A percentile compares a stretch with the other conserved stretches of the same genome.
Evolutionary conservation across 2,888 invertebrate species (phyloP).

Genomic region (Geotrupes spiniger): DNA sequence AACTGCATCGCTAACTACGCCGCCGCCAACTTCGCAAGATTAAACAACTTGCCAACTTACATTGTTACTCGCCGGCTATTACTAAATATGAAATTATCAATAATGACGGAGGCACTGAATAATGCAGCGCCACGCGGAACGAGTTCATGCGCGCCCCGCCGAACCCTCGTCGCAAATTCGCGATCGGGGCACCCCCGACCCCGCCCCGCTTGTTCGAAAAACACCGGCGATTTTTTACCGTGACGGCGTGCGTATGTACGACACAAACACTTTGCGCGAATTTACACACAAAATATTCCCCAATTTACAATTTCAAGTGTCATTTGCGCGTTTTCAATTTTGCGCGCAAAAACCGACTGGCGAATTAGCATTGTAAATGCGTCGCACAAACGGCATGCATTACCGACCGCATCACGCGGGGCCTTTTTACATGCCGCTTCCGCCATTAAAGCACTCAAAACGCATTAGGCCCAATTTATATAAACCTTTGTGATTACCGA

Average conservation of each 20-base stretch:
- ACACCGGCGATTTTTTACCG: too few species aligned
- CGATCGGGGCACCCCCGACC: too few species aligned
- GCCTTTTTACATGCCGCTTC: conserved; percentile 2
- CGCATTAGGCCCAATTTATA: conserved; percentile 9
- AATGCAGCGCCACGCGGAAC: too few species aligned
- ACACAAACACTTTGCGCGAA: conserved; percentile 3
- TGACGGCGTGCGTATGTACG: too few species aligned
- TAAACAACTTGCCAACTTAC: conserved; percentile 28
- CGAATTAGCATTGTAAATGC: conserved; percentile 32
- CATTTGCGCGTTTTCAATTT: conserved; percentile 27
- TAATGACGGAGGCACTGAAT: background rate
- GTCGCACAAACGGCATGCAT: conserved; percentile 29
- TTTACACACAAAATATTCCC: background rate
- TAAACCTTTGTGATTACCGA: background rate
- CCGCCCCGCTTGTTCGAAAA: too few species aligned
- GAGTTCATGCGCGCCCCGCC: too few species aligned
- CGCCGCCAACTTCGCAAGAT: conserved; percentile 28
- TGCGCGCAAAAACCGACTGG: conserved; percentile 26
- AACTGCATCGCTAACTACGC: conserved; percentile 30
- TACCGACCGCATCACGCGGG: conserved; percentile 12
- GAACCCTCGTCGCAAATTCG: too few species aligned
- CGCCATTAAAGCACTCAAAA: conserved; percentile 8
- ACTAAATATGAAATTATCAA: conserved; percentile 12
- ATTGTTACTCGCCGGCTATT: conserved; percentile 10
- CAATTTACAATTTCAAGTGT: conserved; percentile 20